Evolutionary conservation across 2,797 vertebrate genomes (phyloP).

Genomic region (Manis crassicaudata): DNA sequence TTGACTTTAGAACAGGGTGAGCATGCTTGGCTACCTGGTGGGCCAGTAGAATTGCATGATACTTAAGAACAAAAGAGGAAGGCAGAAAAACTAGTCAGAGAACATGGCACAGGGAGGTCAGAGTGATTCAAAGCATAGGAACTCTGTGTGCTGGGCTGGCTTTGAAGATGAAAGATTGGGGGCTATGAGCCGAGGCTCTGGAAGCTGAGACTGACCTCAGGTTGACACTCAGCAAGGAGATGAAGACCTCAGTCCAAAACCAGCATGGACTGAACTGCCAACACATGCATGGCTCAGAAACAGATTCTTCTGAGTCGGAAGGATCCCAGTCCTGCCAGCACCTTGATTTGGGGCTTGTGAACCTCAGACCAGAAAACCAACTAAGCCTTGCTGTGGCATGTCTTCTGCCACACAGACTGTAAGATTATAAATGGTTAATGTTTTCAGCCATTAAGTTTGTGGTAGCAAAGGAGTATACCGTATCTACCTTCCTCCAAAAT

Average conservation of each 20-base stretch:
- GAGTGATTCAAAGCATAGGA: background rate
- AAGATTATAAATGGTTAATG: too few species aligned
- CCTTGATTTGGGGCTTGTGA: background rate
- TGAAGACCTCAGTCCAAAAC: background rate
- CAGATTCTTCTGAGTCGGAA: background rate
- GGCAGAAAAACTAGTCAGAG: background rate
- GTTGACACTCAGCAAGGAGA: background rate
- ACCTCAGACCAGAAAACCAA: background rate
- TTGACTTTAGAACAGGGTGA: background rate
- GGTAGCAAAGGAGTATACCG: background rate
- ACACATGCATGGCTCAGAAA: background rate
- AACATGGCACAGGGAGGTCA: background rate
- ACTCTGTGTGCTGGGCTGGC: too few species aligned
- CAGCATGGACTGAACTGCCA: background rate
- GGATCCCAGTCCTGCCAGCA: background rate
- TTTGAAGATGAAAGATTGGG: background rate
- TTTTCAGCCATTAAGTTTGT: background rate
- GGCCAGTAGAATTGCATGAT: background rate
- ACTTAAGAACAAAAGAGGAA: background rate
- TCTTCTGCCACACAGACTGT: background rate
- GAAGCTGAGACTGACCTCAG: background rate
- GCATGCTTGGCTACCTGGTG: background rate
- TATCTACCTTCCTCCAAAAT: background rate
- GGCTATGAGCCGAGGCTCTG: rapidly evolving
- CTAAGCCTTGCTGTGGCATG: too few species aligned